phyloP scores from a whole-genome alignment of 2,797 vertebrate genomes.

The Pseudochirops corinnae region DNA sequence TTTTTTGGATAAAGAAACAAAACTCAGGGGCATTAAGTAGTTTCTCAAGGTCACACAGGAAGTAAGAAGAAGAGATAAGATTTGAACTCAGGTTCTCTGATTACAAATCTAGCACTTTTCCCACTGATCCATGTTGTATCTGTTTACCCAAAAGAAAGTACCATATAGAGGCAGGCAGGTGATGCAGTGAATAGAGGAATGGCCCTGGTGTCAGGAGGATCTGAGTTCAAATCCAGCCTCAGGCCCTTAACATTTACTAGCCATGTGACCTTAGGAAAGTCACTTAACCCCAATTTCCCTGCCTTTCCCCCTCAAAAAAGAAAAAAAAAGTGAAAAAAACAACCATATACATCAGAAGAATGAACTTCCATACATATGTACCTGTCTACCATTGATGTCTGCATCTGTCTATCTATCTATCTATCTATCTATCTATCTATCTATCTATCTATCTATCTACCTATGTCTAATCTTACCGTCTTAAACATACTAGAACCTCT shows the following conservation, averaged over 20 bases:
- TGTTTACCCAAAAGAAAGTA: background rate
- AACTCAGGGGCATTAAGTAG: background rate
- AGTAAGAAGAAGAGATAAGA: background rate
- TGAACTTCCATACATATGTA: background rate
- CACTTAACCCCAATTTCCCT: too few relatives aligned
- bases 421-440: too few relatives aligned
- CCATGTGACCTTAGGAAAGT: too few relatives aligned
- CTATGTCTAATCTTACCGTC: background rate
- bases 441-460: background rate
- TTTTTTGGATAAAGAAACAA: background rate
- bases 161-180: too few relatives aligned
- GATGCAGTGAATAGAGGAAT: too few relatives aligned
- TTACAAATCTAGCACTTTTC: background rate
- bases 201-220: too few relatives aligned
- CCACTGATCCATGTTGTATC: background rate
- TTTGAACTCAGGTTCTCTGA: background rate
- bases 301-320: too few relatives aligned
- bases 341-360: background rate
- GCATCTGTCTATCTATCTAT: too few relatives aligned
- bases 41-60: background rate
- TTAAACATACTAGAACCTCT: background rate
- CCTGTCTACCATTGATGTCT: background rate
- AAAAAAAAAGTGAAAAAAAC: too few relatives aligned
- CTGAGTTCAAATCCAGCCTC: too few relatives aligned
- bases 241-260: too few relatives aligned